These are phyloP conservation scores for Dromius quadrimaculatus DNA, from an alignment of 2,888 invertebrate genomes.

Conservation along the genomic window DNA sequence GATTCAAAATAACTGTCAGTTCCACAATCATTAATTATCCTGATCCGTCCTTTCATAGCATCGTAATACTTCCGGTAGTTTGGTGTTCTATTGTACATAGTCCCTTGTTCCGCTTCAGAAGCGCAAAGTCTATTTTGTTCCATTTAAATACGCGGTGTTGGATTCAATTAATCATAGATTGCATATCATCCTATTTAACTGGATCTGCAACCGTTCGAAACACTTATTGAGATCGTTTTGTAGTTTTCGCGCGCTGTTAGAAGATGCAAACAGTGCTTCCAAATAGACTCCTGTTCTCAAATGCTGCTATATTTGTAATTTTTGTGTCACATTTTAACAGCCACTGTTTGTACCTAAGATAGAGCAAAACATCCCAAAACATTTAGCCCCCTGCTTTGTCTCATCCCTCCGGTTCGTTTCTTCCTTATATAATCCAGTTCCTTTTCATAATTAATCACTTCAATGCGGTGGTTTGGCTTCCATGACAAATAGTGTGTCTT, in stretches of 20 bases:
- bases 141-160: conserved; percentile 17
- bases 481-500: conserved; percentile 40
- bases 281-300: no score
- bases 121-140: conserved; percentile 25
- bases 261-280: no score
- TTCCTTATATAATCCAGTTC: conserved; percentile 9
- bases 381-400: conserved; percentile 34
- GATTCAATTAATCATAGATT: conserved; percentile 64
- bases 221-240: neutral
- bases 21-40: conserved; percentile 26
- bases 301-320: no score
- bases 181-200: conserved; percentile 68
- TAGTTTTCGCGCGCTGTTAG: neutral
- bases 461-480: conserved; percentile 10
- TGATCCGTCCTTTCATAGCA: conserved; percentile 21
- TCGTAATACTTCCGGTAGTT: conserved; percentile 29
- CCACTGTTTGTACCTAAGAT: no score
- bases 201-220: conserved; percentile 56
- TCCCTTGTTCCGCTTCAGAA: conserved; percentile 23
- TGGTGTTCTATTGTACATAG: conserved; percentile 1
- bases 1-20: conserved; percentile 12
- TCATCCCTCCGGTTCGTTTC: neutral
- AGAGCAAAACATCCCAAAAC: conserved; percentile 24
- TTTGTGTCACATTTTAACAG: no score
- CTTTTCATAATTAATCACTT: conserved; percentile 24